Evolutionary conservation across 2,113 vertebrate genomes (phyloP), one percentile per base, ranked within the genome.

Genomic region (Xyrauchen texanus): DNA sequence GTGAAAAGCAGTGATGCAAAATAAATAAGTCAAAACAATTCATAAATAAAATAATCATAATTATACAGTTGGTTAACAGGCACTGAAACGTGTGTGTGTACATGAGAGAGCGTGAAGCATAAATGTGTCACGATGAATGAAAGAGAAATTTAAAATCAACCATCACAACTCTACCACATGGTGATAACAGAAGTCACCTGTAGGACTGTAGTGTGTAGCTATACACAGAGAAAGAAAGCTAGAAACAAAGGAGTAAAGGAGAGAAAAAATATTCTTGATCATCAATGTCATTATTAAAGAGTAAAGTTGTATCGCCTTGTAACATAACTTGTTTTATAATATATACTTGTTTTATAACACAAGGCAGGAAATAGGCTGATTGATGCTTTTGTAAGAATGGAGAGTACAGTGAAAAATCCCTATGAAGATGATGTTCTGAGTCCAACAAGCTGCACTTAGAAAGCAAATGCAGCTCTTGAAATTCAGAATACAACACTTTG

Each of bases 1-100:
- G 83, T 89, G 82, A 83, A 88, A 91, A 91, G 84, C 61, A 76
- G 87, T 88, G 91, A 83, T 68, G 87, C 85, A 88, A 70, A 46
- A 34, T 34, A 34, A 34, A 34, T 34, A 1, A 34, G 21, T 34
- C 47, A 72, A 49, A 49, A 49, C 49, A 89, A 86, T 88, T 82
- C 64, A 34, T 34, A 34, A 34, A 34, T 86, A 60, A 78, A 81
- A 68, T 78, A 52, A 83, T 67, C 45, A 65, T 85, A 11, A 75
- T 79, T 81, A 78, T 88, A 34, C 21, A 34, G 21, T 34, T 34
- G 21, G 21, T 34, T 34, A 34, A 82, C 51, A 75, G 76, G 65
- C 34, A 61, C 44, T 74, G 44, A 69, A 51, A 13, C 15, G 16
- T 67, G 47, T 80, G 65, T 83, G 62, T 73, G 70, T 79, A 42